A percentile compares a stretch with the other conserved stretches of the same genome.
Evolutionary conservation across 35 echinoderm and acorn worm species (phyloP).

Genomic region (Diadema setosum): DNA sequence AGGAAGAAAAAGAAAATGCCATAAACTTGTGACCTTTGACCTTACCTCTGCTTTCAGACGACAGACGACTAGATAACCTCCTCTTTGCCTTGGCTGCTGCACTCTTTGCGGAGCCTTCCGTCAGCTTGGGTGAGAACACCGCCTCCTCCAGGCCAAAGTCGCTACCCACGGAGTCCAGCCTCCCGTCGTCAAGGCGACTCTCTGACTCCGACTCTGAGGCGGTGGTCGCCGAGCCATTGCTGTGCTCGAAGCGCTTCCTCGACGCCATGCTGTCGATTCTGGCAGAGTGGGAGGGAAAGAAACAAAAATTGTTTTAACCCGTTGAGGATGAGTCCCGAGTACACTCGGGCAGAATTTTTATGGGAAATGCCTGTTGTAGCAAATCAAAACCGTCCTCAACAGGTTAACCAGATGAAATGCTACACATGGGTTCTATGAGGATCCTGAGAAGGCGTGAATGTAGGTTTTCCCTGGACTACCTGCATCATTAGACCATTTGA

Average conservation of each 20-base stretch:
- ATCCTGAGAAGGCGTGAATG: too few relatives aligned
- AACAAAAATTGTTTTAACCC: too few relatives aligned
- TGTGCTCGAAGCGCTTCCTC: conserved; percentile 13
- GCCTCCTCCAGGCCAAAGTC: conserved; percentile 59
- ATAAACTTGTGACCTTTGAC: too few relatives aligned
- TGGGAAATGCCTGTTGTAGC: too few relatives aligned
- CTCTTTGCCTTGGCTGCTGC: conserved; percentile 29
- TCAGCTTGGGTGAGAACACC: background rate
- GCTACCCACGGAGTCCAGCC: conserved; percentile 53
- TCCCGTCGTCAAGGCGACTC: conserved; percentile 6
- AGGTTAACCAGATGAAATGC: too few relatives aligned
- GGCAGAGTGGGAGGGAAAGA: background rate
- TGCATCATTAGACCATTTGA: too few relatives aligned
- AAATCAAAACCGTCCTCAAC: too few relatives aligned
- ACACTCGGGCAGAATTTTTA: too few relatives aligned
- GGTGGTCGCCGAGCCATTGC: conserved; percentile 7
- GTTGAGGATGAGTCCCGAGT: too few relatives aligned
- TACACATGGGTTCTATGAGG: too few relatives aligned
- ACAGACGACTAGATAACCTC: conserved; percentile 73
- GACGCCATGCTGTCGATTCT: background rate
- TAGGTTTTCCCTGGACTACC: too few relatives aligned
- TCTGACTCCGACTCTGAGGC: conserved; percentile 25
- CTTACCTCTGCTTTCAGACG: conserved; percentile 84
- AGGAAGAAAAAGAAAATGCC: too few relatives aligned
- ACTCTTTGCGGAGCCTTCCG: background rate